Evolutionary conservation across 1,140 invertebrate species (phyloP).

Genomic region (Acromyrmex charruanus): DNA sequence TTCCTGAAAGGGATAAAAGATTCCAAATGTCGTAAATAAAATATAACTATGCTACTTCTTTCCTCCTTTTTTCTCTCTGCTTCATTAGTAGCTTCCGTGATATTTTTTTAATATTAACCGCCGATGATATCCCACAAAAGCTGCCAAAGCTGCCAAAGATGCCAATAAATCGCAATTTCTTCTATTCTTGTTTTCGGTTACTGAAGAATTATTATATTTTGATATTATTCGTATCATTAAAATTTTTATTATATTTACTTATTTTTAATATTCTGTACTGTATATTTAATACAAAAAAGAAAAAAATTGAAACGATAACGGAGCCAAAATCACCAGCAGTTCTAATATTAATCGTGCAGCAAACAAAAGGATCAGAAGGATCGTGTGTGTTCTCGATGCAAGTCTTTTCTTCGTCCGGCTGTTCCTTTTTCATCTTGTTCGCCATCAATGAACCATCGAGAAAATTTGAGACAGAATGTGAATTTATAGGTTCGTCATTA

Average conservation of each 20-base stretch:
- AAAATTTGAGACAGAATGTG: conserved; percentile 15
- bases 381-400: not conserved
- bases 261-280: too few relatives aligned
- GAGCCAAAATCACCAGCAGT: too few relatives aligned
- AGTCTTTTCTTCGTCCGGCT: not conserved
- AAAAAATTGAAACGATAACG: too few relatives aligned
- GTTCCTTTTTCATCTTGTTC: not conserved
- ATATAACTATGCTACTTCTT: not conserved
- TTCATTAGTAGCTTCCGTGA: not conserved
- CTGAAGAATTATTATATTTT: too few relatives aligned
- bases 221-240: too few relatives aligned
- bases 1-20: not conserved
- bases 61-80: not conserved
- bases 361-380: not conserved
- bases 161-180: too few relatives aligned
- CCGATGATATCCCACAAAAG: not conserved
- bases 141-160: too few relatives aligned
- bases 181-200: too few relatives aligned
- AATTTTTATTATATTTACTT: too few relatives aligned
- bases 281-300: too few relatives aligned
- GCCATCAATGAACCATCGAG: conserved; percentile 26
- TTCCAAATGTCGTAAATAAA: not conserved
- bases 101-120: conserved; percentile 32
- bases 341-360: too few relatives aligned
- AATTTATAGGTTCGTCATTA: conserved; percentile 82